These are phyloP conservation scores for Gymnocheta viridis DNA, from an alignment of 2,888 invertebrate species.

Conservation along the genomic window DNA sequence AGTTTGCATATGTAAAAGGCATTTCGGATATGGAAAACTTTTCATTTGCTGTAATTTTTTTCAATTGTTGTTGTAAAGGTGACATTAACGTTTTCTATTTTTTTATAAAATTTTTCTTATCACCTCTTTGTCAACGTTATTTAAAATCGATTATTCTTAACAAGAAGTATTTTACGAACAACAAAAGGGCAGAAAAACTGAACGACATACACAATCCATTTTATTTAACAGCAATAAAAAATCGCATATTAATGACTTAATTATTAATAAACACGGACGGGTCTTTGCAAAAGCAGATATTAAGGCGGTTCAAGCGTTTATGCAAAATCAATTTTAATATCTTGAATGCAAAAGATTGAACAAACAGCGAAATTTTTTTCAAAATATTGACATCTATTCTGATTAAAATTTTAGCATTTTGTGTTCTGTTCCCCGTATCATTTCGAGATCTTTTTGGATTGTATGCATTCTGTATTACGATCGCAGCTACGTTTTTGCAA, in stretches of 20 bases:
- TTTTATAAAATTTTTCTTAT: slow-evolving; percentile 20
- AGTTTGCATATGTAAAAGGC: no score
- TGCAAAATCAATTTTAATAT: background rate
- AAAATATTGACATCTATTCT: no score
- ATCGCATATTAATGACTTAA: slow-evolving; percentile 68
- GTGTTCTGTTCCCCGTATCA: no score
- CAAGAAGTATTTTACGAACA: slow-evolving; percentile 31
- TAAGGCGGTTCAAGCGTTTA: background rate
- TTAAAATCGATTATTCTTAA: slow-evolving; percentile 28
- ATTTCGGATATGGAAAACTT: no score
- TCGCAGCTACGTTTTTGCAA: no score
- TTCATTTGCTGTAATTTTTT: no score
- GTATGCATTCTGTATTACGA: no score
- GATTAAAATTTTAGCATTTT: no score
- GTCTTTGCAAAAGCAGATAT: background rate
- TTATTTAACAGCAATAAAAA: slow-evolving; percentile 5
- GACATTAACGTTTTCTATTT: slow-evolving; percentile 13
- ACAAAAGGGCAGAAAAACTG: slow-evolving; percentile 7
- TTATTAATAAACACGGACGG: slow-evolving; percentile 53
- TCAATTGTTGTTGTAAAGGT: background rate
- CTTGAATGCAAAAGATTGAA: no score
- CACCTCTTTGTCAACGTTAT: slow-evolving; percentile 27
- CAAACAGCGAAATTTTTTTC: no score
- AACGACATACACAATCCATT: background rate
- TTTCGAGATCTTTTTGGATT: no score